Base-by-base conservation (phyloP, 2,797 vertebrate genomes). In the Schizopygopsis malacanthus region DNA sequence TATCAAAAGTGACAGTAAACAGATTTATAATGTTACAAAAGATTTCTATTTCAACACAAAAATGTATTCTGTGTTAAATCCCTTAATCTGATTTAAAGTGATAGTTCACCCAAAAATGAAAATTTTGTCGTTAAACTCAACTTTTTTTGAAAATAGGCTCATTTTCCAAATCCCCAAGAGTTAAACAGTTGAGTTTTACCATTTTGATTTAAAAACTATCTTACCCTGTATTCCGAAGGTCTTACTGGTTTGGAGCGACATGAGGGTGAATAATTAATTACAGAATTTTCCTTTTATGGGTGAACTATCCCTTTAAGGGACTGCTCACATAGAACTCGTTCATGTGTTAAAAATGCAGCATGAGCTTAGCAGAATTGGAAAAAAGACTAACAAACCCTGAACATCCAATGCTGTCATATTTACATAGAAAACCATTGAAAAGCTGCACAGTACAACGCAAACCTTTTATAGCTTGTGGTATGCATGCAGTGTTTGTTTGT, bases 401-500 rank as follows among this genome's bases (percentile, higher is more conserved):
- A 63, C 11, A 63, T 28, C 5, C 12, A 65, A 15, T 65, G 15
- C 28, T 59, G 52, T 59, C 20, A 59, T 59, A n/a, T 77, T 77
- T 39, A 22, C 33, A n/a, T 39, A n/a, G 33, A 77, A 77, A 54
- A n/a, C 12, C n/a, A n/a, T 4, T 15, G 54, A 39, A 59, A 79
- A 79, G 22, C 56, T 18, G 56, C 4, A 12, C 2, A 25, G 22
- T 59, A 59, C 37, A n/a, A 39, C 0, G 1, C 4, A 43, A 45
- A 79, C 22, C 2, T 43, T 20, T 54, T 54, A 54, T 37, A 37
- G 73, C 18, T 37, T 43, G 10, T 71, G 69, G 73, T 28, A 25
- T n/a, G 69, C 37, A 28, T 76, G 50, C 22, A 25, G 54, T 61
- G 69, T 71, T 71, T 76, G 5, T 56, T 39, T 56, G 75, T 56